Evolutionary conservation across 1,140 invertebrate genomes (phyloP), one percentile per base, ranked within the genome.

Genomic region (Panulirus ornatus): DNA sequence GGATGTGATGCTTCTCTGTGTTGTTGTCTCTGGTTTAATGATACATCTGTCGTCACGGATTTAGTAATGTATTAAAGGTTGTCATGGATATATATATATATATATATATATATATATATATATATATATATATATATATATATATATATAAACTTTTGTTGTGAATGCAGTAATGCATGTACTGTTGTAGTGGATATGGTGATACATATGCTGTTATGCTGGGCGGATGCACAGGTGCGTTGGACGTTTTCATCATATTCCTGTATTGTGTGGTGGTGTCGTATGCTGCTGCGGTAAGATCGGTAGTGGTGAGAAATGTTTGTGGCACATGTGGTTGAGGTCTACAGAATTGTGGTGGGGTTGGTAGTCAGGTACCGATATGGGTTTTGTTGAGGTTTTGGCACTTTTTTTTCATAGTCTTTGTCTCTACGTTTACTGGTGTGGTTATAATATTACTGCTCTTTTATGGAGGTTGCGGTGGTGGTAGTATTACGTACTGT

Each of bases 1-100:
- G n/a, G n/a, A n/a, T n/a, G n/a, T n/a, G n/a, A n/a, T n/a, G n/a
- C n/a, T n/a, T n/a, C n/a, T n/a, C n/a, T n/a, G n/a, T n/a, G n/a
- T n/a, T n/a, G n/a, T n/a, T n/a, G n/a, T n/a, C n/a, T n/a, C n/a
- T n/a, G n/a, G n/a, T n/a, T n/a, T n/a, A n/a, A n/a, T n/a, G n/a
- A n/a, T n/a, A n/a, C n/a, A n/a, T n/a, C n/a, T n/a, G n/a, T n/a
- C n/a, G n/a, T n/a, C n/a, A n/a, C n/a, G n/a, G n/a, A n/a, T n/a
- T n/a, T n/a, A n/a, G n/a, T n/a, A n/a, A n/a, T n/a, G n/a, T n/a
- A n/a, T n/a, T n/a, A n/a, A n/a, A n/a, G n/a, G n/a, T n/a, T n/a
- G n/a, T n/a, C n/a, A n/a, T n/a, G n/a, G 27, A 84, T 63, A 70
- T 42, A 84, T 30, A 42, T 63, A 70, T 42, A 84, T 30, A 84